Evolutionary conservation across 2,113 vertebrate species (phyloP).

Genomic region (Pterophyllum scalare): DNA sequence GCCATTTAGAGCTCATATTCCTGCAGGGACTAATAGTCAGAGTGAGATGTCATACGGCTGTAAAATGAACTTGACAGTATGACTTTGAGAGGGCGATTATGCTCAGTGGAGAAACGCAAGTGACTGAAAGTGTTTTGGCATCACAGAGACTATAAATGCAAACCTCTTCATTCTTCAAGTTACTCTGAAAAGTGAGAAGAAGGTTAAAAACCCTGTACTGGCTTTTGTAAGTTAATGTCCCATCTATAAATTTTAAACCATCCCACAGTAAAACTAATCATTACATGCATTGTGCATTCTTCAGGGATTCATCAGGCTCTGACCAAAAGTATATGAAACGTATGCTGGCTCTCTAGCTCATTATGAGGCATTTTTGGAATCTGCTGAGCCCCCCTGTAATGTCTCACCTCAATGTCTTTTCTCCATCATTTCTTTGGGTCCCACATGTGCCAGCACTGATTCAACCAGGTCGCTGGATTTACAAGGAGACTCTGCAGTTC

Average conservation of each 20-base stretch:
- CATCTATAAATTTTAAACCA: not conserved
- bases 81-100: constrained; percentile 1
- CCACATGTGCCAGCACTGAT: constrained; percentile 23
- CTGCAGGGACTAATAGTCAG: constrained; percentile 4
- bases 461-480: constrained; percentile 36
- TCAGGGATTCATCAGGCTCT: not conserved
- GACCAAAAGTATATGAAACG: constrained; percentile 12
- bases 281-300: not conserved
- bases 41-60: constrained; percentile 1
- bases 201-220: not conserved
- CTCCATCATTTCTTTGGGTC: constrained; percentile 18
- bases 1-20: constrained; percentile 6
- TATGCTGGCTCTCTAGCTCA: constrained; percentile 20
- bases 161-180: not conserved
- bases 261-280: not conserved
- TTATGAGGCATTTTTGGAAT: constrained; percentile 45
- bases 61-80: constrained; percentile 4
- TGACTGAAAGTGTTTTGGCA: not conserved
- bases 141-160: not conserved
- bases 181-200: not conserved
- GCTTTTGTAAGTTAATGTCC: not conserved
- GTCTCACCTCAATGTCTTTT: not conserved
- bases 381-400: constrained; percentile 18
- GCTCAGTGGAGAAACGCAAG: not conserved
- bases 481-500: constrained; percentile 1